Conservation (phyloP, 2,797 vertebrate genomes). For the Lutjanus argentimaculatus region DNA sequence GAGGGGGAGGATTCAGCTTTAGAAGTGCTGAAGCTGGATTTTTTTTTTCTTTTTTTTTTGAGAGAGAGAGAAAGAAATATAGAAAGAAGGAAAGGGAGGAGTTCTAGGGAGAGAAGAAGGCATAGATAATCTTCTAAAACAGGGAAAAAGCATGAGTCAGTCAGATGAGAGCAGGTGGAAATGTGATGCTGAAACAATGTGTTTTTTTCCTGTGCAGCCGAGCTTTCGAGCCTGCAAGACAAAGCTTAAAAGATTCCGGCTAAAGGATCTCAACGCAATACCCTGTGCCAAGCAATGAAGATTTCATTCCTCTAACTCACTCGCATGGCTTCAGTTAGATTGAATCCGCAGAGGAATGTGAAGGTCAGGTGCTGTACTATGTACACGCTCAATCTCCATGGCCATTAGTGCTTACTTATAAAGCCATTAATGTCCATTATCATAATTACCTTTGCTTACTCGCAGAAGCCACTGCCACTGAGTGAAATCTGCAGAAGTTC, state of each 20-base stretch:
- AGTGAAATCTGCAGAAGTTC: constrained; percentile 62
- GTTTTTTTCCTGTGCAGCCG: constrained; percentile 30
- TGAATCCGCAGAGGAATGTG: constrained; percentile 60
- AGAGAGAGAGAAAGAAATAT: constrained; percentile 31
- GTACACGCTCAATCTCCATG: constrained; percentile 64
- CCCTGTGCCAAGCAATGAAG: constrained; percentile 25
- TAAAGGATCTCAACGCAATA: constrained; percentile 49
- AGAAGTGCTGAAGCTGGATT: constrained; percentile 74
- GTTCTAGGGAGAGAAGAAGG: constrained; percentile 29
- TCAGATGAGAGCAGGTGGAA: constrained; percentile 60
- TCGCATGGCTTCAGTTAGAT: constrained; percentile 43
- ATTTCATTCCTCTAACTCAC: constrained; percentile 49
- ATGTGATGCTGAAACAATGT: constrained; percentile 57
- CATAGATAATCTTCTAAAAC: constrained; percentile 70
- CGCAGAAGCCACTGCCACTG: constrained; percentile 42
- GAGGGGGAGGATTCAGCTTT: constrained; percentile 55
- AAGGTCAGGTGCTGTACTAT: constrained; percentile 75
- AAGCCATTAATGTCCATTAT: constrained; percentile 83
- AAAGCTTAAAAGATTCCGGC: constrained; percentile 60
- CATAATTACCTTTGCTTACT: constrained; percentile 78
- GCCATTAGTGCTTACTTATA: constrained; percentile 79
- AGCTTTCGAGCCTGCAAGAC: constrained; percentile 54
- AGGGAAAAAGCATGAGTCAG: constrained; percentile 64
- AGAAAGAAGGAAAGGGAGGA: constrained; percentile 46
- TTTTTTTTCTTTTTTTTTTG: constrained; percentile 28